Evolutionary conservation across 1,140 invertebrate genomes (phyloP).

Genomic region (Nasonia longicornis): DNA sequence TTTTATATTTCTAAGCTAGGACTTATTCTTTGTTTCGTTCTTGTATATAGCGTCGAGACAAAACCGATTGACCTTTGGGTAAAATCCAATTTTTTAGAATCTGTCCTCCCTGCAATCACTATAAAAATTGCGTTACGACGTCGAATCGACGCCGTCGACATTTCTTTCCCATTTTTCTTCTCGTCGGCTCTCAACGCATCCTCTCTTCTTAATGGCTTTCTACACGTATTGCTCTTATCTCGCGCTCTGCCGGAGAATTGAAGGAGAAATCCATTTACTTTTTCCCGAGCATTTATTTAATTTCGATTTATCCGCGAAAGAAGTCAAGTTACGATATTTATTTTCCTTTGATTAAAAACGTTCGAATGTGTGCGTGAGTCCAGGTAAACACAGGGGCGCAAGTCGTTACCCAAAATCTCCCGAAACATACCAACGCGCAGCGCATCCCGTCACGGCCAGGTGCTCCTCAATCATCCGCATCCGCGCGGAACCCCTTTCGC

Average conservation of each 20-base stretch:
- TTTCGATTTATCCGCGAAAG: neutral
- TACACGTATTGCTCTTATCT: slow-evolving; percentile 12
- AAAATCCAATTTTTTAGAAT: slow-evolving; percentile 26
- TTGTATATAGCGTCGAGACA: neutral
- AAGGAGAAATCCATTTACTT: neutral
- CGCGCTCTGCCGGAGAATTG: neutral
- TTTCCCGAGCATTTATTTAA: neutral
- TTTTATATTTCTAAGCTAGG: neutral
- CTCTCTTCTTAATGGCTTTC: slow-evolving; percentile 9
- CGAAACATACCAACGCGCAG: neutral
- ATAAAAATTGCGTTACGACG: slow-evolving; percentile 22
- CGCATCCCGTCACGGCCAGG: neutral
- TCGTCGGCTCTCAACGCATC: neutral
- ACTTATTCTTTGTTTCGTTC: neutral
- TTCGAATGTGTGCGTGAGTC: too few relatives aligned
- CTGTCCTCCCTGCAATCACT: slow-evolving; percentile 20
- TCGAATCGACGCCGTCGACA: neutral
- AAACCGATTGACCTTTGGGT: neutral
- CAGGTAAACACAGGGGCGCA: neutral
- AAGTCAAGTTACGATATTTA: neutral
- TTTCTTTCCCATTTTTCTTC: slow-evolving; percentile 23
- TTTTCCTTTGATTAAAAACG: neutral
- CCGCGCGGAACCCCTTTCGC: too few relatives aligned
- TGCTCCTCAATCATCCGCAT: neutral
- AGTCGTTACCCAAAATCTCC: neutral